Evolutionary conservation across 2,888 invertebrate genomes (phyloP).

Genomic region (Litoditis marina): DNA sequence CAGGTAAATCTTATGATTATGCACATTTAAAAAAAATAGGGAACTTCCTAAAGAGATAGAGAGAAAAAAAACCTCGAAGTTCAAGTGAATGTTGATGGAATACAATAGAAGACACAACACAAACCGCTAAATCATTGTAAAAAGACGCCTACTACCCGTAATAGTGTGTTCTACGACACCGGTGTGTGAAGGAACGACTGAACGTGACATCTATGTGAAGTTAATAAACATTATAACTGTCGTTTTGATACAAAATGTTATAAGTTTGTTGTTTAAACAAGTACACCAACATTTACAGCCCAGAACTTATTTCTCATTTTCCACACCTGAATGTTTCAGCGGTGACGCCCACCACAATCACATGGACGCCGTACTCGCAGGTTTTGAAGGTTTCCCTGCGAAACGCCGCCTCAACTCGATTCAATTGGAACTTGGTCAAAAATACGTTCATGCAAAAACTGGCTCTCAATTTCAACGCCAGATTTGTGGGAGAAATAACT

Average conservation of each 20-base stretch:
- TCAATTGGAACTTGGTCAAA: slow-evolving; percentile 47
- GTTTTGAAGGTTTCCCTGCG: slow-evolving; percentile 4
- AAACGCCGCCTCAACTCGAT: slow-evolving; percentile 27
- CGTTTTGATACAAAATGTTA: not conserved
- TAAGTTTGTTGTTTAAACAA: too few species aligned
- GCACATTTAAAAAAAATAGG: not conserved
- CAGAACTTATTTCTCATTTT: not conserved
- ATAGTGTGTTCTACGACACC: too few species aligned
- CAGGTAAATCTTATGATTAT: too few species aligned
- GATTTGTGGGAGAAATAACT: slow-evolving; percentile 37
- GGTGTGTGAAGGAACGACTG: too few species aligned
- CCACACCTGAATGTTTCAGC: too few species aligned
- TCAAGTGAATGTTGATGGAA: too few species aligned
- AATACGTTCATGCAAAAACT: slow-evolving; percentile 47
- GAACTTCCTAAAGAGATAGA: not conserved
- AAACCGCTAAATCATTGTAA: too few species aligned
- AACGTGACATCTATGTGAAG: not conserved
- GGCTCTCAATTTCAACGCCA: slow-evolving; percentile 38
- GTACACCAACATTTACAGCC: too few species aligned
- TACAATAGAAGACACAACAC: too few species aligned
- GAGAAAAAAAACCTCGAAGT: too few species aligned
- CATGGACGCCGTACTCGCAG: slow-evolving; percentile 24
- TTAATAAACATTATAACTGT: not conserved
- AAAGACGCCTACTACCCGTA: too few species aligned
- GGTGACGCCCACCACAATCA: too few species aligned